Base-by-base conservation (phyloP, 92 coral and sea anemone species). In the Epizoanthus stellaris region DNA sequence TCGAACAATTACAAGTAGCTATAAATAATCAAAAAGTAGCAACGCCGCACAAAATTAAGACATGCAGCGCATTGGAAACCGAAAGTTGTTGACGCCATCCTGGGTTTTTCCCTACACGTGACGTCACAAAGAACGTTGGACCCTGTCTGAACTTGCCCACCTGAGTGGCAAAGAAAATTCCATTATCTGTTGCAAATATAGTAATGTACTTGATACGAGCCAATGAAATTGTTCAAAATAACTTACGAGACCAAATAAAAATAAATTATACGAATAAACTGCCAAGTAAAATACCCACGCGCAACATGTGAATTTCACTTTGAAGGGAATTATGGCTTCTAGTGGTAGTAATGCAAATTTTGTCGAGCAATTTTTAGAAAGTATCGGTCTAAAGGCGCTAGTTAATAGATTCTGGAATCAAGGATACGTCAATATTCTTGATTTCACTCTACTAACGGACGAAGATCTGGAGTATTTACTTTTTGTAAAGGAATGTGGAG, bases 351-450 rank as follows among this genome's bases (percentile, higher is more conserved):
- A 30, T 3, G 20, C 13, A 54, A 42, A 57, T 14, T 86, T 72
- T 56, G 81, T 68, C 53, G 75, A 58, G 16, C 65, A 43, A 0
- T 89, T 93, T 80, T 70, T 95, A 3, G 76, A 85, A 42, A 45
- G 74, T 15, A 84, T 93, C 10, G 85, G 76, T 0, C 85, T 93
- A 10, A 54, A 62, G 19, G 75, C 76, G 9, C 86, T 89, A 65
- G 3, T 34, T 5, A 3, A 70, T 4, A 80, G 86, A 3, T 82
- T 95, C 67, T 59, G 9, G 7, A 72, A 81, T 2, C 96, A 93
- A 36, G 96, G 98, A 5, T 95, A 89, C 36, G 70, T 73, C 5
- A 85, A 58, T 10, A 63, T 74, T 1, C 60, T 74, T 2, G 98
- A 95, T 52, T 5, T 95, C n/a, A 70, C 67, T 14, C 25, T 82